Evolutionary conservation across 2,888 invertebrate genomes (phyloP).

Genomic region (Hecatera dysodea): DNA sequence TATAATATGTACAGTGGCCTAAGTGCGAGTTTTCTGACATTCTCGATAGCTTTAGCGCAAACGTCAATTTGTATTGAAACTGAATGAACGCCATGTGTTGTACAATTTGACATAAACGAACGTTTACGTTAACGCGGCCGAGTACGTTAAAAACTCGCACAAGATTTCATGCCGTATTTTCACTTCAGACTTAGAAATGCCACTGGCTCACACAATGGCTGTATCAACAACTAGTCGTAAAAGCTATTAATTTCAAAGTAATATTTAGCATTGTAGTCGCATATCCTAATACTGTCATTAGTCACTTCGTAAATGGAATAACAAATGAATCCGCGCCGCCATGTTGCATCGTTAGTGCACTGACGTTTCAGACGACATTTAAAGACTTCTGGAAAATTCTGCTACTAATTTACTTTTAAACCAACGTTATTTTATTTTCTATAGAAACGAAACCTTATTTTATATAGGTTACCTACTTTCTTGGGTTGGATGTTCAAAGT

Average conservation of each 20-base stretch:
- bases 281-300: conserved; percentile 30
- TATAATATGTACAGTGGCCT: too few species aligned
- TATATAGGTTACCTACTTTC: too few species aligned
- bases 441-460: neutral
- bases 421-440: neutral
- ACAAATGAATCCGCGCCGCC: conserved; percentile 29
- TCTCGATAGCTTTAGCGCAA: too few species aligned
- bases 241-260: conserved; percentile 3
- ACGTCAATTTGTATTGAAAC: too few species aligned
- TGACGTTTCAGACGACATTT: neutral
- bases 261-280: conserved; percentile 19
- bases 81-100: too few species aligned
- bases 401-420: neutral
- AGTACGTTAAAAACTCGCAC: too few species aligned
- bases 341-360: conserved; percentile 11
- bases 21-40: too few species aligned
- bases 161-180: too few species aligned
- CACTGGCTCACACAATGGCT: too few species aligned
- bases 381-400: conserved; percentile 3
- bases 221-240: neutral
- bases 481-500: too few species aligned
- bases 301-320: conserved; percentile 38
- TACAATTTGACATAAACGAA: too few species aligned
- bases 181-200: neutral
- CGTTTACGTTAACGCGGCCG: too few species aligned